phyloP scores from a whole-genome alignment of 2,113 vertebrate genomes.

The Gadus chalcogrammus region DNA sequence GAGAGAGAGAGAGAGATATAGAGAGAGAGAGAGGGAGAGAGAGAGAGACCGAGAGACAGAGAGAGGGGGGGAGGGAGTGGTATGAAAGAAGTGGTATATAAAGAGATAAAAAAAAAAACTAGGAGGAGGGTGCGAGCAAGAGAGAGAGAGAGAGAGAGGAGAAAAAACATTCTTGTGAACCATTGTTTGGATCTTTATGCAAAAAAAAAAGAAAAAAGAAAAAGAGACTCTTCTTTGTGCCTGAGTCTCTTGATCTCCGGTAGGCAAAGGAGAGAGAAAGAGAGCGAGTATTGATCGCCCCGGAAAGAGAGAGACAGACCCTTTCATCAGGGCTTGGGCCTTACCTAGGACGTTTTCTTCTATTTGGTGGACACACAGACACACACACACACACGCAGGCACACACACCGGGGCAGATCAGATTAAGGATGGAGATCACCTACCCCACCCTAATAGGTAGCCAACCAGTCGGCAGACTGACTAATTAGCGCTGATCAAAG shows the following conservation, averaged over 20 bases:
- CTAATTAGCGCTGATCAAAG: conserved; percentile 82
- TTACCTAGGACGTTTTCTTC: conserved; percentile 70
- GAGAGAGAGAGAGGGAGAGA: no score
- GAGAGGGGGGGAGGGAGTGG: no score
- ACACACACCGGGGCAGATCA: neutral
- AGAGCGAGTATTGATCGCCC: conserved; percentile 69
- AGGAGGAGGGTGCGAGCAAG: neutral
- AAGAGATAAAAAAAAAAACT: neutral
- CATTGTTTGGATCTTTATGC: conserved; percentile 76
- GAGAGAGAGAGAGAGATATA: no score
- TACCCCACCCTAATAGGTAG: conserved; percentile 70
- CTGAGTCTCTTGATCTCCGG: conserved; percentile 72
- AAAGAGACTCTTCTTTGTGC: conserved; percentile 59
- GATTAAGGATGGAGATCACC: conserved; percentile 67
- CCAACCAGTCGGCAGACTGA: conserved; percentile 57
- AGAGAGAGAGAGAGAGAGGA: conserved; percentile 8
- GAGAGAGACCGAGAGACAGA: no score
- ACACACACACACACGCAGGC: neutral
- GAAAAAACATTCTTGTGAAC: conserved; percentile 60
- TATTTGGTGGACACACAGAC: conserved; percentile 1
- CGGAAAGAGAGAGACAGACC: conserved; percentile 51
- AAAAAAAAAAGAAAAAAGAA: conserved; percentile 36
- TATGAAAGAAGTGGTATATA: no score
- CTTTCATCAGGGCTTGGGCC: conserved; percentile 73
- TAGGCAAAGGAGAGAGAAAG: conserved; percentile 64